phyloP scores from a whole-genome alignment of 1,140 invertebrate species.

The Sinella curviseta region DNA sequence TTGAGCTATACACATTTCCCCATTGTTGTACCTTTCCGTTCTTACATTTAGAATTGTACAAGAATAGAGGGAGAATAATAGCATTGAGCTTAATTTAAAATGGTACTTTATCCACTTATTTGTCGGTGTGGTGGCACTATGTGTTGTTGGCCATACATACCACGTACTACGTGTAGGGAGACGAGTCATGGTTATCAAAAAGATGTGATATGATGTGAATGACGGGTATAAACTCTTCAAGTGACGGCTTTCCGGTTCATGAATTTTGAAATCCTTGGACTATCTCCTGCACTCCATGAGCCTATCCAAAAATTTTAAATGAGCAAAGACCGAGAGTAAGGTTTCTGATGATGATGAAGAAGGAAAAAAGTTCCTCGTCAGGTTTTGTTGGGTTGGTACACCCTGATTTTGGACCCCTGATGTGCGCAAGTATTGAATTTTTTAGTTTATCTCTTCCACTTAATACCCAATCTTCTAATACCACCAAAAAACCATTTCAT shows the following conservation, averaged over 20 bases:
- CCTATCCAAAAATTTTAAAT: constrained; percentile 22
- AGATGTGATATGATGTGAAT: constrained; percentile 37
- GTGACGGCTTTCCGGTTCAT: constrained; percentile 44
- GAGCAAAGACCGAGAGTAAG: not conserved
- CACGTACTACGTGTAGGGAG: too few species aligned
- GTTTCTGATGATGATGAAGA: not conserved
- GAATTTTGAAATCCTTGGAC: constrained; percentile 41
- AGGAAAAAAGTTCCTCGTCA: not conserved
- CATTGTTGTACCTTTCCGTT: too few species aligned
- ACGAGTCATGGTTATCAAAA: not conserved
- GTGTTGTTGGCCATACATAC: too few species aligned
- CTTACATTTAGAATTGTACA: too few species aligned
- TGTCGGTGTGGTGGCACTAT: too few species aligned
- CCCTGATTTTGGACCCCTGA: constrained; percentile 44
- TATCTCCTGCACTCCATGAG: constrained; percentile 24
- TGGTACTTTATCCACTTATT: too few species aligned
- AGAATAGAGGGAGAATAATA: too few species aligned
- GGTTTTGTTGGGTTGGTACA: constrained; percentile 33
- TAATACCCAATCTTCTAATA: constrained; percentile 30
- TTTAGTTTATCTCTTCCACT: constrained; percentile 11
- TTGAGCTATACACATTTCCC: too few species aligned
- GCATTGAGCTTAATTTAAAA: too few species aligned
- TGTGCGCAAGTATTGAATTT: constrained; percentile 42
- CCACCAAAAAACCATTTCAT: constrained; percentile 30
- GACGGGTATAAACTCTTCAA: constrained; percentile 43